phyloP scores from a whole-genome alignment of 1,140 invertebrate genomes.

The Riptortus pedestris region DNA sequence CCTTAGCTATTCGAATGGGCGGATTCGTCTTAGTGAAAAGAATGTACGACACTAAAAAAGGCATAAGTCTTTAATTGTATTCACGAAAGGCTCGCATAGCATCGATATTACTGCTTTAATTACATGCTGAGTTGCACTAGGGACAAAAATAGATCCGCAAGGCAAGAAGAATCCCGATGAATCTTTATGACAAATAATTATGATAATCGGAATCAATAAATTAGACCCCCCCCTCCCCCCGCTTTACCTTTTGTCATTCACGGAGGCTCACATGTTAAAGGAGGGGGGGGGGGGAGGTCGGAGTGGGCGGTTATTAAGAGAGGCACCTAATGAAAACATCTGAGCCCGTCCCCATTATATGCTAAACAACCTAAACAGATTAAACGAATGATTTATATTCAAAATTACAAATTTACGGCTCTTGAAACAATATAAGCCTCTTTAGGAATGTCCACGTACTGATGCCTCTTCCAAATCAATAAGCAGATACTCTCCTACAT shows the following conservation, averaged over 20 bases:
- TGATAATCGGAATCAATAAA: constrained; percentile 11
- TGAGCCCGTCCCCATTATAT: constrained; percentile 5
- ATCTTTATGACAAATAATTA: constrained; percentile 14
- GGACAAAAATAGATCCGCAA: not conserved
- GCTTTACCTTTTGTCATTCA: not conserved
- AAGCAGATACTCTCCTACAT: too few species aligned
- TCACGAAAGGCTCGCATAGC: not conserved
- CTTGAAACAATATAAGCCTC: not conserved
- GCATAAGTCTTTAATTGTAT: not conserved
- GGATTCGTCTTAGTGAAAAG: too few species aligned
- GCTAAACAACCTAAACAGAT: not conserved
- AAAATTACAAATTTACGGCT: not conserved
- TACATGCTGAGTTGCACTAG: not conserved
- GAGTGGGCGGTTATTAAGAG: constrained; percentile 9
- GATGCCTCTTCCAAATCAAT: too few species aligned
- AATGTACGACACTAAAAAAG: too few species aligned
- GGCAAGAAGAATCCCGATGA: not conserved
- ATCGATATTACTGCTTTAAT: not conserved
- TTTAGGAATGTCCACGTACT: too few species aligned
- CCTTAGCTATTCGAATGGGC: too few species aligned
- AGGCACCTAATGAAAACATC: constrained; percentile 7
- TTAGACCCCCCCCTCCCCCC: not conserved
- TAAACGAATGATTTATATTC: not conserved
- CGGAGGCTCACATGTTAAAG: not conserved
- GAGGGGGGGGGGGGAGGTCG: not conserved